Percentiles rank a stretch among this genome's conserved stretches.
Conservation (phyloP, 2,888 invertebrate species). For the Agrilus mali region DNA sequence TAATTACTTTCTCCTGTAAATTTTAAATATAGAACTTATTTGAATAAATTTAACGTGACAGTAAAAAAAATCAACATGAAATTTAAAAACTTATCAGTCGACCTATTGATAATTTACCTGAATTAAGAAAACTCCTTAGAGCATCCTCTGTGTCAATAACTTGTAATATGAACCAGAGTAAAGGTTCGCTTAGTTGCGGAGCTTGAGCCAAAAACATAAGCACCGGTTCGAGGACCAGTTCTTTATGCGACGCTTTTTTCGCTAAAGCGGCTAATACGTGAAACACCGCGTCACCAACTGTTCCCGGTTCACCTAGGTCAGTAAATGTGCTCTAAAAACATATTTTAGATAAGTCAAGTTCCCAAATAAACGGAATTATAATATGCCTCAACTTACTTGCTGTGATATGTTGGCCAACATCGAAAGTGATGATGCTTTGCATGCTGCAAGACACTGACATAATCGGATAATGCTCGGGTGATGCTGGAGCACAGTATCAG, state of each 20-base stretch:
- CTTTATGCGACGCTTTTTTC: slow-evolving; percentile 61
- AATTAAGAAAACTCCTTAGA: slow-evolving; percentile 59
- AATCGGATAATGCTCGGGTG: slow-evolving; percentile 72
- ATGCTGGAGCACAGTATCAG: slow-evolving; percentile 62
- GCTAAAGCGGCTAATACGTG: slow-evolving; percentile 66
- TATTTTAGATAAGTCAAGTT: too few species aligned
- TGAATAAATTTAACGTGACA: too few species aligned
- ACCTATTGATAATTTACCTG: slow-evolving; percentile 34
- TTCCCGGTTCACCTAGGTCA: slow-evolving; percentile 48
- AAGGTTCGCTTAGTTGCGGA: slow-evolving; percentile 67
- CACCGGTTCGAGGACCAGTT: slow-evolving; percentile 64
- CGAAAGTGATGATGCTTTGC: slow-evolving; percentile 56
- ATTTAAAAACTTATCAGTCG: too few species aligned
- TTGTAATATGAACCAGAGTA: slow-evolving; percentile 71
- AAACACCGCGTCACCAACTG: slow-evolving; percentile 80
- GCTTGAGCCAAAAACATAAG: slow-evolving; percentile 49
- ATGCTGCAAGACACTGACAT: slow-evolving; percentile 66
- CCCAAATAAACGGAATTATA: too few species aligned
- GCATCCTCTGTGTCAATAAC: slow-evolving; percentile 67
- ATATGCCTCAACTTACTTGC: slow-evolving; percentile 1
- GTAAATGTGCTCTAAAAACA: slow-evolving; percentile 14
- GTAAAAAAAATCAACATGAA: background rate
- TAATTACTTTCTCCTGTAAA: too few species aligned
- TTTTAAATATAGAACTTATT: too few species aligned
- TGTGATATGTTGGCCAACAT: slow-evolving; percentile 40